Base-by-base conservation (phyloP, 2,113 vertebrate species). In the Pelecanoides urinatrix region DNA sequence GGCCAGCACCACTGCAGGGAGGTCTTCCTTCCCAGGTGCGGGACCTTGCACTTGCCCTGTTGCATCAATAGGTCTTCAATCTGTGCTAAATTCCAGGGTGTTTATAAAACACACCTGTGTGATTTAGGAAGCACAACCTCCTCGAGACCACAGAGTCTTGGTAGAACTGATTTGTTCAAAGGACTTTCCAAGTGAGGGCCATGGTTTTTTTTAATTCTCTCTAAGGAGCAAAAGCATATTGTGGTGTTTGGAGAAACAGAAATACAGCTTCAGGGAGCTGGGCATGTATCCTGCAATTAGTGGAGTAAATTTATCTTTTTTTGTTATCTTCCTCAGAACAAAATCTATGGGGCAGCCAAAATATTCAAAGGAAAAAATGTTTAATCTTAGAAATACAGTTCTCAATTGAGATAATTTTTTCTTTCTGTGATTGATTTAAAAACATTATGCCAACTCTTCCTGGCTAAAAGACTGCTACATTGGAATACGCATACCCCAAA, bases 401-500 rank as follows among this genome's bases (percentile, higher is more conserved):
- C 53, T 70, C 26, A 73, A 3, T 0, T 34, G 21, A 81, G 53
- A 50, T 3, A 14, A 2, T 8, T 38, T 61, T 79, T 86, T 72
- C 12, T 13, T 76, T 63, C 34, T 18, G 17, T 53, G 21, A 19
- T 32, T 65, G 49, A 38, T 55, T 83, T 72, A 4, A 84, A 78
- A 84, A 44, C 0, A 0, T 52, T 34, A 70, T 45, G 11, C 1
- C 53, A 87, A 34, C 29, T 9, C 3, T 77, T 81, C 13, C 30
- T 38, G 18, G 1, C 5, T 80, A 66, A 71, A 12, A 66, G 14
- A n/a, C 14, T 73, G 15, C 29, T 49, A 22, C 11, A 10, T 2
- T 1, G 0, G 26, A 74, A 71, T 62, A 49, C 0, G 0, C 6
- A 15, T 22, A 58, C 3, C 11, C 16, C 10, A 55, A 45, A 85